Percentiles rank a stretch among this genome's conserved stretches.
phyloP scores from a whole-genome alignment of 2,113 vertebrate genomes.

The Chaetodon trifascialis region DNA sequence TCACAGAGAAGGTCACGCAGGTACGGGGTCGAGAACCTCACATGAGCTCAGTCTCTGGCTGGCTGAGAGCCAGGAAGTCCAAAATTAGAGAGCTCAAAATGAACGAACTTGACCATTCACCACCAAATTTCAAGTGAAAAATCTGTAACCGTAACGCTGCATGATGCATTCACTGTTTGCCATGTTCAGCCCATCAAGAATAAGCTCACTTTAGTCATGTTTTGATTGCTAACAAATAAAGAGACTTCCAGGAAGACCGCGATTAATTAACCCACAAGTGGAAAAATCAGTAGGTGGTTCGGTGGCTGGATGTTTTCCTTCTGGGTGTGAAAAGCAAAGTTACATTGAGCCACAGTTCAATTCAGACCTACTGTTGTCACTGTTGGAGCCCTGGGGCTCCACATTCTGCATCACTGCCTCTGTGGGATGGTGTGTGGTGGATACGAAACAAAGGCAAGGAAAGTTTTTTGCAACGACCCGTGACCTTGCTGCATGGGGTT shows the following conservation, averaged over 20 bases:
- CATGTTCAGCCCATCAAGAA: neutral
- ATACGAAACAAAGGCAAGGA: slow-evolving; percentile 40
- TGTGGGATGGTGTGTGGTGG: slow-evolving; percentile 20
- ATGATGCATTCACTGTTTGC: neutral
- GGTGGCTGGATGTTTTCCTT: slow-evolving; percentile 55
- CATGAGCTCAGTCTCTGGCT: slow-evolving; percentile 6
- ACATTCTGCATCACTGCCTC: slow-evolving; percentile 65
- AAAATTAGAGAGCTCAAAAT: neutral
- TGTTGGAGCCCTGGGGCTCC: slow-evolving; percentile 49
- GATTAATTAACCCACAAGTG: slow-evolving; percentile 60
- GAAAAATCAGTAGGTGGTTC: slow-evolving; percentile 79
- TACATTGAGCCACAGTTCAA: slow-evolving; percentile 60
- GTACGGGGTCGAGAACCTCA: slow-evolving; percentile 53
- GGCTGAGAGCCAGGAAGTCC: neutral
- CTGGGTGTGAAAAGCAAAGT: slow-evolving; percentile 52
- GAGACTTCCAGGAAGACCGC: slow-evolving; percentile 7
- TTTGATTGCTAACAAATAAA: slow-evolving; percentile 21
- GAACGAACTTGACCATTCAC: neutral
- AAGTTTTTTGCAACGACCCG: neutral
- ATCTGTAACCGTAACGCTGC: neutral
- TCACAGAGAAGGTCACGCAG: slow-evolving; percentile 83
- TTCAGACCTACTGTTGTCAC: slow-evolving; percentile 46
- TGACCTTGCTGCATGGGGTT: slow-evolving; percentile 34
- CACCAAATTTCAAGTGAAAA: neutral
- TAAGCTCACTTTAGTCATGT: neutral